Conservation (phyloP, 2,888 invertebrate species). For the Thymelicus acteon region DNA sequence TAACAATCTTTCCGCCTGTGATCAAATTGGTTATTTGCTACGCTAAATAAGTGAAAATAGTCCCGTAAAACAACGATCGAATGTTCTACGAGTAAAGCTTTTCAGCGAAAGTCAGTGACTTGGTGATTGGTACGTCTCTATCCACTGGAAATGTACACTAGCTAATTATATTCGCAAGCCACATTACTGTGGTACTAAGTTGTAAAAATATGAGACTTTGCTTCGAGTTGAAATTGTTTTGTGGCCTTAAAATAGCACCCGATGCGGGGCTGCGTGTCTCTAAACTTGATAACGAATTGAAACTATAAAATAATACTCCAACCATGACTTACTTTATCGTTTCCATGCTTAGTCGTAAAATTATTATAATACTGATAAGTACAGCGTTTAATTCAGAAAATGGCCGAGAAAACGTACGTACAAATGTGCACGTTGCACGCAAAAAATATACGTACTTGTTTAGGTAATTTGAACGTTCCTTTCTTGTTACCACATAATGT, state of each 20-base stretch:
- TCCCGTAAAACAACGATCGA: slow-evolving; percentile 8
- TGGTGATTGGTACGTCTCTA: slow-evolving; percentile 63
- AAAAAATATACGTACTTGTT: too few species aligned
- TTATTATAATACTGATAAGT: too few species aligned
- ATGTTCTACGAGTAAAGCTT: slow-evolving; percentile 11
- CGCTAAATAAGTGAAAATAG: slow-evolving; percentile 17
- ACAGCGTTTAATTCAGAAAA: too few species aligned
- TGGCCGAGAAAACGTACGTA: too few species aligned
- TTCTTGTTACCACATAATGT: too few species aligned
- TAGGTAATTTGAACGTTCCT: too few species aligned
- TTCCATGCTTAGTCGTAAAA: neutral
- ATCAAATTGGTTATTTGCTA: slow-evolving; percentile 17
- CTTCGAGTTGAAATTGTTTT: slow-evolving; percentile 77
- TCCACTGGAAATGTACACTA: slow-evolving; percentile 23
- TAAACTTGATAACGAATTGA: slow-evolving; percentile 47
- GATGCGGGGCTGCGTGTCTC: slow-evolving; percentile 64
- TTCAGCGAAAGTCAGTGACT: slow-evolving; percentile 53
- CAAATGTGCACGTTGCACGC: too few species aligned
- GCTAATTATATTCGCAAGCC: slow-evolving; percentile 54
- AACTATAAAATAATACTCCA: slow-evolving; percentile 35
- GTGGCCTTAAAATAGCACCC: slow-evolving; percentile 82
- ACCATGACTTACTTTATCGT: slow-evolving; percentile 27
- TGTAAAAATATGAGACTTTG: slow-evolving; percentile 60
- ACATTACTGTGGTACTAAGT: slow-evolving; percentile 55
- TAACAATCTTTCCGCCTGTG: slow-evolving; percentile 34